A percentile compares a stretch with the other conserved stretches of the same genome.
phyloP scores from a whole-genome alignment of 2,113 vertebrate species.

The Ceuthmochares aereus region DNA sequence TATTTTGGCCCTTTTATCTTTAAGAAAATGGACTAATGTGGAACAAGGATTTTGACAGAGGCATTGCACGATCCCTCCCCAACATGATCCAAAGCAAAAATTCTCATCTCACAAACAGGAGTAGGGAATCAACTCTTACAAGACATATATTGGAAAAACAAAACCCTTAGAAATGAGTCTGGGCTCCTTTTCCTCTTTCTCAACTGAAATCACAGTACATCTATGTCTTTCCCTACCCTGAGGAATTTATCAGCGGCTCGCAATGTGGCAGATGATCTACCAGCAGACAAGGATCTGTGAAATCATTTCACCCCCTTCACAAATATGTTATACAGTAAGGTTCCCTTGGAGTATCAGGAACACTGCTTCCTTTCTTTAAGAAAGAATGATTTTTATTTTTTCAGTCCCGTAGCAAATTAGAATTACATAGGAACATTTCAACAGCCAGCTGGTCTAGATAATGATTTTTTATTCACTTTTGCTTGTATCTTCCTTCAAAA shows the following conservation, averaged over 20 bases:
- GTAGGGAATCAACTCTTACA: background rate
- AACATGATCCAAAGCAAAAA: fast-evolving
- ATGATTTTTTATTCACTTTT: background rate
- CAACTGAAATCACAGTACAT: background rate
- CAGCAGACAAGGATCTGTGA: background rate
- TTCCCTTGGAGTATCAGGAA: background rate
- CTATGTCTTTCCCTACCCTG: background rate
- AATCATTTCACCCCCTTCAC: background rate
- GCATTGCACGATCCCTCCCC: fast-evolving
- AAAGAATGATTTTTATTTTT: background rate
- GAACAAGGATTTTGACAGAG: background rate
- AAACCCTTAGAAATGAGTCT: background rate
- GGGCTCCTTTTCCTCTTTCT: background rate
- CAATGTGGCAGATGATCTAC: background rate
- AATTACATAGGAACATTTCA: background rate
- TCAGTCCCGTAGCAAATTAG: background rate
- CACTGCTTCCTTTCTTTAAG: background rate
- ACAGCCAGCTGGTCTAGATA: background rate
- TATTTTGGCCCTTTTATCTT: fast-evolving
- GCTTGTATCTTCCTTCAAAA: background rate
- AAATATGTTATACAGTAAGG: background rate
- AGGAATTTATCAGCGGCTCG: background rate
- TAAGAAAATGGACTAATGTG: background rate
- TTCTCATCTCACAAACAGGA: background rate
- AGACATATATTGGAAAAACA: fast-evolving